These are phyloP conservation scores for Toxotes jaculatrix DNA, from an alignment of 2,113 vertebrate species.

Conservation along the genomic window DNA sequence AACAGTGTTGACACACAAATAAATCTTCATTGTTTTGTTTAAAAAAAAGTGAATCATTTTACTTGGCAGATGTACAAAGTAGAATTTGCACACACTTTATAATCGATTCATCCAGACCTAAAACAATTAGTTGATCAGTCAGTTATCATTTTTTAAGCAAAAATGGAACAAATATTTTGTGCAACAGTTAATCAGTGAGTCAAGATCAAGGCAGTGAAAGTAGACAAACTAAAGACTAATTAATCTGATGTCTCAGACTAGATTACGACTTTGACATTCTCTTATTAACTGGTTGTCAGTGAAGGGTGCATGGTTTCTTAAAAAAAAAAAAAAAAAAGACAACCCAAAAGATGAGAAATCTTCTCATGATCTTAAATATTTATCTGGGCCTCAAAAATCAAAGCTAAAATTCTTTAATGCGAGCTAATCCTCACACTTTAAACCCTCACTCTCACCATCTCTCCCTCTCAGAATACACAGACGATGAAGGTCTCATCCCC, in stretches of 20 bases:
- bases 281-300: neutral
- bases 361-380: neutral
- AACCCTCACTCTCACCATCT: neutral
- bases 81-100: neutral
- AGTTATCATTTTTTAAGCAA: no score
- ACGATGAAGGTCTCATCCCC: constrained; percentile 91
- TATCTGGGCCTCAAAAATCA: neutral
- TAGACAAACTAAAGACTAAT: neutral
- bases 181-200: no score
- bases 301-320: neutral
- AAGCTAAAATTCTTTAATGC: neutral
- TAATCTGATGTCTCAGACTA: neutral
- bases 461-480: constrained; percentile 89
- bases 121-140: no score
- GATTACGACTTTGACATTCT: neutral
- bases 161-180: no score
- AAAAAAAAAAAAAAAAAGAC: neutral
- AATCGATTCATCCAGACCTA: neutral
- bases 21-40: neutral
- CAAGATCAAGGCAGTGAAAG: neutral
- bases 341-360: neutral
- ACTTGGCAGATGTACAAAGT: neutral
- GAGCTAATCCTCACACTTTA: neutral
- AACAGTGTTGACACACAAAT: neutral
- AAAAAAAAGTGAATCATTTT: neutral